Conservation (phyloP, 2,113 vertebrate genomes). For the Tragulus kanchil region DNA sequence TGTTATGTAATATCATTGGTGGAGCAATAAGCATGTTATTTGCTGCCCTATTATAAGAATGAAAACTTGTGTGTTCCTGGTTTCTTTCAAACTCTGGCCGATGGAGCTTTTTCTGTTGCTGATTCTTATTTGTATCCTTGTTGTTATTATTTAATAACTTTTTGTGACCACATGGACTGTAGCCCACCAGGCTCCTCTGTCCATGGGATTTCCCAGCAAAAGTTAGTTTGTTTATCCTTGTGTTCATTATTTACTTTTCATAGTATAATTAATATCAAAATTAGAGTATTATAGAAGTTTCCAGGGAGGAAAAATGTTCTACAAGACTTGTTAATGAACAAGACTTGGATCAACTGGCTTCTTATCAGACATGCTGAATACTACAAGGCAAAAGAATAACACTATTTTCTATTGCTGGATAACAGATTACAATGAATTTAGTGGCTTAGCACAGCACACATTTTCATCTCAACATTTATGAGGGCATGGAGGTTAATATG, state of each 20-base stretch:
- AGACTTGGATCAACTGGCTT: neutral
- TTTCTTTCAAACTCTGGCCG: neutral
- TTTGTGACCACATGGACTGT: neutral
- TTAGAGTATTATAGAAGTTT: neutral
- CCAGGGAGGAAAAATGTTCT: neutral
- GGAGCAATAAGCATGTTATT: neutral
- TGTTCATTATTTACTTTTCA: neutral
- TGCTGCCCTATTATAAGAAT: neutral
- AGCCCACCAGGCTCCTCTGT: neutral
- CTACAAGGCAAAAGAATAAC: neutral
- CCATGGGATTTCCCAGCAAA: neutral
- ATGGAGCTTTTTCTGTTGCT: neutral
- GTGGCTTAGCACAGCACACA: neutral
- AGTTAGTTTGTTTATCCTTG: too few relatives aligned
- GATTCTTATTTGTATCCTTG: neutral
- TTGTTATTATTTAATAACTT: neutral
- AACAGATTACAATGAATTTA: neutral
- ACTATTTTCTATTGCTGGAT: neutral
- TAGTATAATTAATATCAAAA: neutral
- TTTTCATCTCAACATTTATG: neutral
- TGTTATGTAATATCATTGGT: neutral
- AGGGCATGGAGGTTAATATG: too few relatives aligned
- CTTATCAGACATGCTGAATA: neutral
- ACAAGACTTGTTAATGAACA: neutral
- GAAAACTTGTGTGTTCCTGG: neutral